Conservation (phyloP, 2,888 invertebrate species). For the Cyclophora punctaria region DNA sequence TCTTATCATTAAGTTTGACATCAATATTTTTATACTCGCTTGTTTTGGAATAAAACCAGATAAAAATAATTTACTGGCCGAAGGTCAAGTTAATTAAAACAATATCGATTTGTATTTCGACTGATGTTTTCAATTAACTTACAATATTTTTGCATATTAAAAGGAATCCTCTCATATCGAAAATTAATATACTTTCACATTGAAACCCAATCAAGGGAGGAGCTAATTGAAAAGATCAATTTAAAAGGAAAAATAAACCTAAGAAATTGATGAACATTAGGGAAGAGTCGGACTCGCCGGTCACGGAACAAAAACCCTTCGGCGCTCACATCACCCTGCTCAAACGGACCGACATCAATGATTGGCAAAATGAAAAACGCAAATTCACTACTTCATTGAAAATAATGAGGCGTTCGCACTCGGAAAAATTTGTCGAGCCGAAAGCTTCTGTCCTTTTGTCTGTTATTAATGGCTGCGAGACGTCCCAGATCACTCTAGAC, state of each 20-base stretch:
- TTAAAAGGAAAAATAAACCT: not conserved
- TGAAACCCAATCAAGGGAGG: not conserved
- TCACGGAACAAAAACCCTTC: constrained; percentile 12
- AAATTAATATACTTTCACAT: too few species aligned
- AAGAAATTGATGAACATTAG: constrained; percentile 6
- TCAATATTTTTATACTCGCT: too few species aligned
- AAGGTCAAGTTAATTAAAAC: too few species aligned
- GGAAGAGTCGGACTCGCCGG: constrained; percentile 1
- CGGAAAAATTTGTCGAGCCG: constrained; percentile 37
- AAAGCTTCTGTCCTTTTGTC: constrained; percentile 35
- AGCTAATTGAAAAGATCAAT: constrained; percentile 2
- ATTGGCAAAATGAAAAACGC: constrained; percentile 30
- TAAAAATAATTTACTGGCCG: too few species aligned
- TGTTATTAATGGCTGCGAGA: constrained; percentile 42
- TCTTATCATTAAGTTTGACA: too few species aligned
- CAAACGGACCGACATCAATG: constrained; percentile 7
- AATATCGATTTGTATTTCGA: too few species aligned
- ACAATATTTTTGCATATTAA: too few species aligned
- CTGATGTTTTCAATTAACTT: too few species aligned
- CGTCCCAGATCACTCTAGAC: constrained; percentile 33
- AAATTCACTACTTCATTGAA: constrained; percentile 38
- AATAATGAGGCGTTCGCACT: constrained; percentile 45
- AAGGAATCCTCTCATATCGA: too few species aligned
- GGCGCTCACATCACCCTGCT: constrained; percentile 3
- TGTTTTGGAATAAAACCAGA: too few species aligned